A percentile compares a stretch with the other conserved stretches of the same genome.
These are phyloP conservation scores for Lypha dubia DNA, from an alignment of 2,888 invertebrate genomes.

Conservation along the genomic window DNA sequence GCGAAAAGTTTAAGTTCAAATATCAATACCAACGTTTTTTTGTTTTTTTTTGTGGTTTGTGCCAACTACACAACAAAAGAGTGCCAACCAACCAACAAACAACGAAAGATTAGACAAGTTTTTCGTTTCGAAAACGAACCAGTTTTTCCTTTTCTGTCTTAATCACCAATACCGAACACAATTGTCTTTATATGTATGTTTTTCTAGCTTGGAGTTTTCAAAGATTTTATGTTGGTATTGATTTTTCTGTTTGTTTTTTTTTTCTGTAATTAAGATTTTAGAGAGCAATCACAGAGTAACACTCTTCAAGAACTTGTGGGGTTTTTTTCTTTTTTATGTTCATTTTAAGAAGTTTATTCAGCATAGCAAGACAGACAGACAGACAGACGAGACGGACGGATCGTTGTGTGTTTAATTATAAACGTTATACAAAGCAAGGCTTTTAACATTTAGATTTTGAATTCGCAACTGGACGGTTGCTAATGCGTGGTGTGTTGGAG, in stretches of 20 bases:
- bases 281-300: constrained; percentile 13
- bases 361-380: constrained; percentile 14
- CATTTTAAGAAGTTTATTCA: constrained; percentile 60
- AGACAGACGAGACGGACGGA: too few species aligned
- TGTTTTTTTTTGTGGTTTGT: not conserved
- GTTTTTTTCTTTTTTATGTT: constrained; percentile 6
- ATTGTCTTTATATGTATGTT: constrained; percentile 11
- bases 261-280: constrained; percentile 9
- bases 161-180: constrained; percentile 3
- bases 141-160: constrained; percentile 38
- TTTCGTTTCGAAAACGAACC: constrained; percentile 30
- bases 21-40: constrained; percentile 56
- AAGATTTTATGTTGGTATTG: constrained; percentile 3
- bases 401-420: constrained; percentile 60
- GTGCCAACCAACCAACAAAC: too few species aligned
- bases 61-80: too few species aligned
- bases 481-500: constrained; percentile 23
- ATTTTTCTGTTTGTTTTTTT: not conserved
- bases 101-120: constrained; percentile 44
- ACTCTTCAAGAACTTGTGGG: constrained; percentile 46
- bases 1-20: constrained; percentile 70
- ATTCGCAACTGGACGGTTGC: constrained; percentile 59
- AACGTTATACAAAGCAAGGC: constrained; percentile 33
- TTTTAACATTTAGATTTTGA: constrained; percentile 58
- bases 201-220: constrained; percentile 8